Conservation (phyloP, 2,113 vertebrate species). For the Cyanoderma ruficeps region DNA sequence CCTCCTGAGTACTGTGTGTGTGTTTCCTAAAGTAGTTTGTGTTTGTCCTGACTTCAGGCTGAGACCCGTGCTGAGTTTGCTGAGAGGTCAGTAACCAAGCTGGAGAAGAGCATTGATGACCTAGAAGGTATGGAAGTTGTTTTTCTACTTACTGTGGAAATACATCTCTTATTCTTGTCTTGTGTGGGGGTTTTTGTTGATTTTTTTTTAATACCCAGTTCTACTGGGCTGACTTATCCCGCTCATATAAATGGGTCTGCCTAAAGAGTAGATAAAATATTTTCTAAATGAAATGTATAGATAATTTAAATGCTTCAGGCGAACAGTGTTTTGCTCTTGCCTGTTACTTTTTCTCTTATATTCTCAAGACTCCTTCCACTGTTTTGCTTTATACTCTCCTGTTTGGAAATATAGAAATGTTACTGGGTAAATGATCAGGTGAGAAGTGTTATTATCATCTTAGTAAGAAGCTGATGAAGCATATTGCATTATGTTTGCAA, state of each 20-base stretch:
- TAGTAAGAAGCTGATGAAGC: not conserved
- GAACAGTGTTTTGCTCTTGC: slow-evolving; percentile 51
- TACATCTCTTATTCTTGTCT: not conserved
- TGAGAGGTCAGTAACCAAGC: slow-evolving; percentile 98
- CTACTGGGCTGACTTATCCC: not conserved
- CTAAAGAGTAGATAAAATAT: not conserved
- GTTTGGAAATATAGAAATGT: not conserved
- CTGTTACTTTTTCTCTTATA: slow-evolving; percentile 40
- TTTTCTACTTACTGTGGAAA: not conserved
- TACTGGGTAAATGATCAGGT: not conserved
- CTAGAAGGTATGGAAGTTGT: slow-evolving; percentile 89
- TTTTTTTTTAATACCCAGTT: not conserved
- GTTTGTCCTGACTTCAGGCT: slow-evolving; percentile 77
- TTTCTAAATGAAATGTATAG: not conserved
- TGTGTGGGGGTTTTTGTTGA: not conserved
- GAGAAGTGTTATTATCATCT: not conserved
- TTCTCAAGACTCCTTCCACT: not conserved
- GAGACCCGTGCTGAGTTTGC: slow-evolving; percentile 99
- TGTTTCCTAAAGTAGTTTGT: not conserved
- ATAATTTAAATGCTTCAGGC: not conserved
- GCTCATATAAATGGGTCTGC: not conserved
- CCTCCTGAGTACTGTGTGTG: not conserved
- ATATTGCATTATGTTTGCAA: not conserved
- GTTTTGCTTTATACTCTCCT: slow-evolving; percentile 10
- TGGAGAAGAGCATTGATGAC: slow-evolving; percentile 99